Percentiles rank a stretch among this genome's conserved stretches.
Evolutionary conservation across 2,888 invertebrate species (phyloP).

Genomic region (Amiota mariae): DNA sequence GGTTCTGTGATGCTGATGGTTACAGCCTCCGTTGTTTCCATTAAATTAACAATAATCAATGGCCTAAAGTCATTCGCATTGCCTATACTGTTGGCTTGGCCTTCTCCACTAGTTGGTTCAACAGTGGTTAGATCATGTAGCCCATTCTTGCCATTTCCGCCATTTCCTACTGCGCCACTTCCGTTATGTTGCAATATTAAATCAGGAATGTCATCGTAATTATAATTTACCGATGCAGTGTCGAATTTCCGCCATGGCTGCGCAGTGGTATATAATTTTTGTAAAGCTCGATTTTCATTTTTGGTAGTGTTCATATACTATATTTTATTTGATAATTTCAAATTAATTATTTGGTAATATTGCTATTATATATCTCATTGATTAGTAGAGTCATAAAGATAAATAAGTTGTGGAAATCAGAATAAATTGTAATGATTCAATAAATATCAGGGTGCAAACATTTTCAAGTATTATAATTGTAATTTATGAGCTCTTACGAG

Average conservation of each 20-base stretch:
- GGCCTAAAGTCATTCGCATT: conserved; percentile 69
- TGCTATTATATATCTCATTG: conserved; percentile 38
- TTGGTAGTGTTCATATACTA: conserved; percentile 29
- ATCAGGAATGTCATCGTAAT: conserved; percentile 73
- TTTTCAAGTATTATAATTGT: too few species aligned
- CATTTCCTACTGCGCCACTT: conserved; percentile 73
- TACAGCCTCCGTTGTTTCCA: conserved; percentile 75
- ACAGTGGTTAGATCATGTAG: conserved; percentile 16
- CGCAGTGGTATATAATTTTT: conserved; percentile 22
- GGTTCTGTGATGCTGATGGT: conserved; percentile 73
- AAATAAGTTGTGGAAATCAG: too few species aligned
- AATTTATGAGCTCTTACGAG: too few species aligned
- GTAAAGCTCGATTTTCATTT: conserved; percentile 36
- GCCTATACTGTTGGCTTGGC: conserved; percentile 61
- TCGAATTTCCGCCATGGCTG: conserved; percentile 69
- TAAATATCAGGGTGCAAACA: too few species aligned
- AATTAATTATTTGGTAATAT: conserved; percentile 39
- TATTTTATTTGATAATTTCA: neutral
- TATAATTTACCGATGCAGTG: conserved; percentile 72
- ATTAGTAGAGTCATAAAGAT: too few species aligned
- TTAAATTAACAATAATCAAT: conserved; percentile 72
- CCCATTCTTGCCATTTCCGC: conserved; percentile 34
- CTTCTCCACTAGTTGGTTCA: conserved; percentile 45
- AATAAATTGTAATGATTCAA: too few species aligned
- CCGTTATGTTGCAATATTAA: conserved; percentile 72